Evolutionary conservation across 2,113 vertebrate genomes (phyloP).

Genomic region (Plotosus lineatus): DNA sequence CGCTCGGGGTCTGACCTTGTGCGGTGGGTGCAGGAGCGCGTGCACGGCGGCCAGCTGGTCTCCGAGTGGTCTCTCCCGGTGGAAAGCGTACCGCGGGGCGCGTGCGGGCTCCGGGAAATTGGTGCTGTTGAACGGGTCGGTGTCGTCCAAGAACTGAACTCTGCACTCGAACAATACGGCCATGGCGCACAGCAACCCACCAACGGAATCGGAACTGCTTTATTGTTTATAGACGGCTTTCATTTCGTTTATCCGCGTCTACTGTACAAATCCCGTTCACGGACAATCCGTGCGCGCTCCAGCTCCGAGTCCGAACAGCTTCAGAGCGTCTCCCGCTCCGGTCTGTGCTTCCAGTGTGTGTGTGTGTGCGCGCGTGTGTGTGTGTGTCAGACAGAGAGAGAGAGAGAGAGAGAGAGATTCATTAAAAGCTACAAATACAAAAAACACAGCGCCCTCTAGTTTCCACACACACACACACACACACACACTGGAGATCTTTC

Average conservation of each 20-base stretch:
- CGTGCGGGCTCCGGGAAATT: conserved; percentile 90
- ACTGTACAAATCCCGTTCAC: background rate
- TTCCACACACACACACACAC: background rate
- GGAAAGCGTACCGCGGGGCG: conserved; percentile 86
- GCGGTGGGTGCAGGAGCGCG: conserved; percentile 85
- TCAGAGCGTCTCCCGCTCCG: too few relatives aligned
- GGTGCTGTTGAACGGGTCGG: conserved; percentile 94
- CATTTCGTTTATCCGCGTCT: background rate
- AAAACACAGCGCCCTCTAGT: background rate
- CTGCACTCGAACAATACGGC: conserved; percentile 85
- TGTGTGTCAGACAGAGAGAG: background rate
- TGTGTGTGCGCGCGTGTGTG: background rate
- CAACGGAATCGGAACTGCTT: background rate
- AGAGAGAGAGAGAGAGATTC: too few relatives aligned
- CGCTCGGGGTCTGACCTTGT: conserved; percentile 79
- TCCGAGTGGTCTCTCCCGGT: conserved; percentile 85
- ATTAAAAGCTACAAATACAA: background rate
- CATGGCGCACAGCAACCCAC: conserved; percentile 73
- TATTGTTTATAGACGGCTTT: background rate
- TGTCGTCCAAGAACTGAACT: conserved; percentile 94
- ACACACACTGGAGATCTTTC: too few relatives aligned
- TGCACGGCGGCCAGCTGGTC: conserved; percentile 88
- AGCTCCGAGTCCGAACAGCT: background rate
- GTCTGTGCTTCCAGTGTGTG: background rate
- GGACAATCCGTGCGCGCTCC: background rate